Conservation (phyloP, 2,797 vertebrate genomes). For the Saxicola maurus region DNA sequence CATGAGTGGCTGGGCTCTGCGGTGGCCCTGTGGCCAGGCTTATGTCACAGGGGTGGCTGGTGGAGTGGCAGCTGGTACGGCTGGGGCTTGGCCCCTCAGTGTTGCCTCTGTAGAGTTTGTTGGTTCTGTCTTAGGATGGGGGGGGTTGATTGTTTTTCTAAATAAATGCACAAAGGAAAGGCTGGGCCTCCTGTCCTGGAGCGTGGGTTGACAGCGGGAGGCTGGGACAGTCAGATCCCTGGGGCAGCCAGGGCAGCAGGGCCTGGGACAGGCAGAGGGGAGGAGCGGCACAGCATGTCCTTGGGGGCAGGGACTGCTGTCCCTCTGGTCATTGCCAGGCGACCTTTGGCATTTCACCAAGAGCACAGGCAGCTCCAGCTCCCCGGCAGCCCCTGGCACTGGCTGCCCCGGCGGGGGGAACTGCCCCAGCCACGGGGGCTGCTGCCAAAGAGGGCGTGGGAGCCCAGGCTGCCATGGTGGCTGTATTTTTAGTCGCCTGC, state of each 20-base stretch:
- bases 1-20: not conserved
- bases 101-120: slow-evolving; percentile 38
- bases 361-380: not conserved
- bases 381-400: slow-evolving; percentile 39
- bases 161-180: slow-evolving; percentile 48
- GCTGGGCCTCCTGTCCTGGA: not conserved
- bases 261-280: not conserved
- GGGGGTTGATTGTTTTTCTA: slow-evolving; percentile 23
- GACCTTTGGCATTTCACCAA: slow-evolving; percentile 32
- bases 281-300: not conserved
- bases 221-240: not conserved
- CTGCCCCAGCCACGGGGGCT: not conserved
- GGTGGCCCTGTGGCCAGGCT: not conserved
- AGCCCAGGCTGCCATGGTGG: not conserved
- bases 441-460: slow-evolving; percentile 24
- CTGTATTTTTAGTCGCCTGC: not conserved
- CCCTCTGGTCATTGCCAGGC: not conserved
- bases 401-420: not conserved
- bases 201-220: not conserved
- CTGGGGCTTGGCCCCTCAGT: not conserved
- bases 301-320: not conserved
- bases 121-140: not conserved
- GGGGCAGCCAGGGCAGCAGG: not conserved
- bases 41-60: not conserved
- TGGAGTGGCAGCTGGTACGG: not conserved